Evolutionary conservation across 1,140 invertebrate genomes (phyloP), one percentile per base, ranked within the genome.

Genomic region (Onthophagus taurus): DNA sequence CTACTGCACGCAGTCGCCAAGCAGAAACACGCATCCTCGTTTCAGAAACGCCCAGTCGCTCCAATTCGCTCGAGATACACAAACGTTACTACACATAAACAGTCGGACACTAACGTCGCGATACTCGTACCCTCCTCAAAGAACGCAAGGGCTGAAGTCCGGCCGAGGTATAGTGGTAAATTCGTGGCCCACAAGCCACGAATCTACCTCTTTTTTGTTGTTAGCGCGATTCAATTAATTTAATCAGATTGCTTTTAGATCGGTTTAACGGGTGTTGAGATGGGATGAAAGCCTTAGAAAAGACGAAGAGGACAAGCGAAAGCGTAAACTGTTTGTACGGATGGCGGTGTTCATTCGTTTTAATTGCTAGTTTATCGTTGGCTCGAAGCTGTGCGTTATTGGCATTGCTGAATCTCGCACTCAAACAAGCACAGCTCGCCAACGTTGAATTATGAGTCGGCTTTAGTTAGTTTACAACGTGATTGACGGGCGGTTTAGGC

Each of bases 61-160:
- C n/a, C n/a, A n/a, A n/a, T 31, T 37, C 39, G 36, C 53, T 41
- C 42, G 45, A 44, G 42, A 51, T 47, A 49, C 54, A 51, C 47
- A 51, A 55, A 49, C 48, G 52, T 45, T 50, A 46, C 50, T 47
- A 47, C 45, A 47, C 37, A 41, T 24, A 47, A 46, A 45, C 14
- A 44, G 26, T 35, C 33, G 11, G n/a, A n/a, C n/a, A n/a, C n/a
- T n/a, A n/a, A n/a, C n/a, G n/a, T n/a, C n/a, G n/a, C 55, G 52
- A 58, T 46, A 44, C 52, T 60, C 58, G 58, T 60, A 58, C 53
- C 58, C 58, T 60, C 58, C 58, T 60, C 58, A 55, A 56, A 53
- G 48, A 44, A 52, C 48, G 54, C 45, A 54, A 54, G 49, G 43
- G 24, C 37, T 49, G 35, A 45, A 42, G 42, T 38, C 31, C 44